Evolutionary conservation across 37 sponge, comb jelly and placozoan genomes (phyloP).

Genomic region (Halisarca cf. caerulea): DNA sequence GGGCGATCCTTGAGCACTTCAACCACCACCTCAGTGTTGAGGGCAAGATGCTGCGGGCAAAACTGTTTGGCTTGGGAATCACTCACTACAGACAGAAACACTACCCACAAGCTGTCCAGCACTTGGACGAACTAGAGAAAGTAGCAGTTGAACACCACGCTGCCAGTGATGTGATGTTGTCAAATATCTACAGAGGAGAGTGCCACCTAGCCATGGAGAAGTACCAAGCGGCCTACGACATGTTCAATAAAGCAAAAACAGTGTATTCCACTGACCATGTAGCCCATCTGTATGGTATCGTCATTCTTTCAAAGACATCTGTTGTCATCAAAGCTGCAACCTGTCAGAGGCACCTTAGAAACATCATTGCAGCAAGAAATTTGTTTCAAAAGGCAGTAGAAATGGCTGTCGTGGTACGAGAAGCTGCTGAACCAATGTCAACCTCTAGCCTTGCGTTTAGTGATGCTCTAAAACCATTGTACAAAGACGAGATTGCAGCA

Average conservation of each 20-base stretch:
- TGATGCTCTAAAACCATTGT: not conserved
- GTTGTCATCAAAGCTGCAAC: conserved; percentile 25
- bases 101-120: not conserved
- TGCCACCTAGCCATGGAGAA: conserved; percentile 13
- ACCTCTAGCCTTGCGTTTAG: not conserved
- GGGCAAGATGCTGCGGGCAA: conserved; percentile 5
- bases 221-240: conserved; percentile 34
- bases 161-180: conserved; percentile 37
- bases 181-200: conserved; percentile 67
- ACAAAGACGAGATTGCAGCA: conserved; percentile 33
- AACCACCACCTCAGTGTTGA: not conserved
- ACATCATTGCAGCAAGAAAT: not conserved
- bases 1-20: not conserved
- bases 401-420: not conserved
- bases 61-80: conserved; percentile 27
- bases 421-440: not conserved
- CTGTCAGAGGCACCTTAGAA: conserved; percentile 2
- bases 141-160: conserved; percentile 6
- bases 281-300: conserved; percentile 16
- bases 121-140: conserved; percentile 26
- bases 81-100: conserved; percentile 17
- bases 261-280: conserved; percentile 26
- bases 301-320: conserved; percentile 35
- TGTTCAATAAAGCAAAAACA: conserved; percentile 28
- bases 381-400: conserved; percentile 20